A percentile compares a stretch with the other conserved stretches of the same genome.
These are phyloP conservation scores for Hestina assimilis DNA, from an alignment of 1,140 invertebrate species.

Conservation along the genomic window DNA sequence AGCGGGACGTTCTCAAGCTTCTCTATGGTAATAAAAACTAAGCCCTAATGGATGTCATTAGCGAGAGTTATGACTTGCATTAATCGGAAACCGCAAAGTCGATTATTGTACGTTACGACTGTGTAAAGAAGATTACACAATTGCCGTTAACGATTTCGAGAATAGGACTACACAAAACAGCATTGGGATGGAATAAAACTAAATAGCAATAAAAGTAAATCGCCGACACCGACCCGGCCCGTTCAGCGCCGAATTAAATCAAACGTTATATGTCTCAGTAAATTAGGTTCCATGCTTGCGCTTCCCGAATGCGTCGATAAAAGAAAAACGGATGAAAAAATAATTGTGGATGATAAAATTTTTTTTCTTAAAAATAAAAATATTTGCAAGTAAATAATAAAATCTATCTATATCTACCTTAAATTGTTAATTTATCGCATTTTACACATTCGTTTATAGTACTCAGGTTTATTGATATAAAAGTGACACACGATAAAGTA, in stretches of 20 bases:
- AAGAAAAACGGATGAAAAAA: slow-evolving; percentile 42
- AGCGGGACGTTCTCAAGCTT: too few relatives aligned
- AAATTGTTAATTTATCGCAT: too few relatives aligned
- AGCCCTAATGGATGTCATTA: slow-evolving; percentile 56
- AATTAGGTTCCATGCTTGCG: slow-evolving; percentile 66
- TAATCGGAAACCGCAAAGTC: slow-evolving; percentile 45
- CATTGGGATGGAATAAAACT: slow-evolving; percentile 65
- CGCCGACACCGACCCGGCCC: slow-evolving; percentile 51
- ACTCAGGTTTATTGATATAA: too few relatives aligned
- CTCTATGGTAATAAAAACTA: slow-evolving; percentile 38
- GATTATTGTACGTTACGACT: slow-evolving; percentile 54
- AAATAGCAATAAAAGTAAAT: slow-evolving; percentile 75
- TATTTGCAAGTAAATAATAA: not conserved
- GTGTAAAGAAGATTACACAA: slow-evolving; percentile 75
- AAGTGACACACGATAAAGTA: too few relatives aligned
- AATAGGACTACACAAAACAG: slow-evolving; percentile 64
- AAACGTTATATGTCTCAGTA: slow-evolving; percentile 74
- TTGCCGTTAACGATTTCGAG: slow-evolving; percentile 70
- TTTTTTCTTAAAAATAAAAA: not conserved
- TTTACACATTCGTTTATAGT: too few relatives aligned
- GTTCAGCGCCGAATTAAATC: slow-evolving; percentile 70
- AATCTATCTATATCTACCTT: not conserved
- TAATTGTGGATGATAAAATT: slow-evolving; percentile 2
- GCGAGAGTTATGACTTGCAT: slow-evolving; percentile 43
- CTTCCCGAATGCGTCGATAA: slow-evolving; percentile 37